These are phyloP conservation scores for Liolophura sinensis DNA, from an alignment of 1,140 invertebrate genomes.

Conservation along the genomic window DNA sequence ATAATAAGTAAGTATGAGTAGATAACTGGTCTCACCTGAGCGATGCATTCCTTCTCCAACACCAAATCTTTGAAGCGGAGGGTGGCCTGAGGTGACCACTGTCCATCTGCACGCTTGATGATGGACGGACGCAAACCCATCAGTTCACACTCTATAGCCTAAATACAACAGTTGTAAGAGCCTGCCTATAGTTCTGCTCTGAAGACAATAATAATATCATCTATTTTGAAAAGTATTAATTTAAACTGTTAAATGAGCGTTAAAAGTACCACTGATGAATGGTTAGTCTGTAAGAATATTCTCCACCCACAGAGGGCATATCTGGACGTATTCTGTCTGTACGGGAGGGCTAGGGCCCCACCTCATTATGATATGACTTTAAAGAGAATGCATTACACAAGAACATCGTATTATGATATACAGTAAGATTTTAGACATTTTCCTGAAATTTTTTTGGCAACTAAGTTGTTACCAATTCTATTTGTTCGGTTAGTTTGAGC, in stretches of 20 bases:
- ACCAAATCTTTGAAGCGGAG: slow-evolving; percentile 59
- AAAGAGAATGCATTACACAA: too few relatives aligned
- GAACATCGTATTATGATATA: too few relatives aligned
- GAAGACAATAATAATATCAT: slow-evolving; percentile 9
- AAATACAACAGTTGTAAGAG: slow-evolving; percentile 45
- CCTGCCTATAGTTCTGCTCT: not conserved
- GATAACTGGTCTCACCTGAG: slow-evolving; percentile 27
- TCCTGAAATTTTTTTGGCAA: too few relatives aligned
- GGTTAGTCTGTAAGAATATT: not conserved
- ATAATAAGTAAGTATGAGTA: not conserved
- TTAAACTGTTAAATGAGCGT: not conserved
- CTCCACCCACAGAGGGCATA: too few relatives aligned
- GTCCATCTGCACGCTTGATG: slow-evolving; percentile 61
- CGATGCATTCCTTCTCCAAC: slow-evolving; percentile 31
- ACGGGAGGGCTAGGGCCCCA: too few relatives aligned
- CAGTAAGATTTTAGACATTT: too few relatives aligned
- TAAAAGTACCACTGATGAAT: not conserved
- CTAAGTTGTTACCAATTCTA: too few relatives aligned
- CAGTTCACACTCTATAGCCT: slow-evolving; percentile 75
- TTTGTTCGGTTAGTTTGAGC: too few relatives aligned
- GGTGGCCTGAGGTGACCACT: slow-evolving; percentile 67
- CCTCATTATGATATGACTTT: too few relatives aligned
- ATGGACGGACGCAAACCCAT: slow-evolving; percentile 69
- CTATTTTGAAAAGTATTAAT: slow-evolving; percentile 5
- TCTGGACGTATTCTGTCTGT: too few relatives aligned